Conservation (phyloP, 1,140 invertebrate species). For the Drosophila orena region DNA sequence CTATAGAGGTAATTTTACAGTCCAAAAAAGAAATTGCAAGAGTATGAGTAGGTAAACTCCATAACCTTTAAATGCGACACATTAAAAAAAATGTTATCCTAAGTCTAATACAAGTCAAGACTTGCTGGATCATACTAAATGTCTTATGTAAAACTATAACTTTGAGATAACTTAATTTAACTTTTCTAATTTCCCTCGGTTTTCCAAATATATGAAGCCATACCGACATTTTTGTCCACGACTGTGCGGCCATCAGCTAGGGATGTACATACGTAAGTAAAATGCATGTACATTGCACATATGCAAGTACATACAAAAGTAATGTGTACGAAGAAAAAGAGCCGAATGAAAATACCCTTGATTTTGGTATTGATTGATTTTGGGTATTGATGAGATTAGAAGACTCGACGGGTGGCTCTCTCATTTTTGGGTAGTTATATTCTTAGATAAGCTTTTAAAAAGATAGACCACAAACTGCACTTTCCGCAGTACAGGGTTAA, state of each 20-base stretch:
- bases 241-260: conserved; percentile 17
- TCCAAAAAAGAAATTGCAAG: neutral
- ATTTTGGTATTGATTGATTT: conserved; percentile 15
- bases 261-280: conserved; percentile 34
- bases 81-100: neutral
- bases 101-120: neutral
- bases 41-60: neutral
- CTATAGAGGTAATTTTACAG: neutral
- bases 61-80: neutral
- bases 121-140: neutral
- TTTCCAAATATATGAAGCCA: neutral
- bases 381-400: neutral
- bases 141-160: neutral
- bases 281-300: conserved; percentile 19
- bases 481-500: neutral
- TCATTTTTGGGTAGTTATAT: neutral
- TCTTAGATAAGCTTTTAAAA: neutral
- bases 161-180: neutral
- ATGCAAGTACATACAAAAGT: conserved; percentile 11
- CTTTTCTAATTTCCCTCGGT: neutral
- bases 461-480: neutral
- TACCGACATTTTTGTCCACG: conserved; percentile 13
- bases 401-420: neutral
- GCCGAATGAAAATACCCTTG: conserved; percentile 28
- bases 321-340: conserved; percentile 4